Percentiles rank a stretch among this genome's conserved stretches.
Conservation (phyloP, 2,888 invertebrate genomes). For the Pyralis farinalis region DNA sequence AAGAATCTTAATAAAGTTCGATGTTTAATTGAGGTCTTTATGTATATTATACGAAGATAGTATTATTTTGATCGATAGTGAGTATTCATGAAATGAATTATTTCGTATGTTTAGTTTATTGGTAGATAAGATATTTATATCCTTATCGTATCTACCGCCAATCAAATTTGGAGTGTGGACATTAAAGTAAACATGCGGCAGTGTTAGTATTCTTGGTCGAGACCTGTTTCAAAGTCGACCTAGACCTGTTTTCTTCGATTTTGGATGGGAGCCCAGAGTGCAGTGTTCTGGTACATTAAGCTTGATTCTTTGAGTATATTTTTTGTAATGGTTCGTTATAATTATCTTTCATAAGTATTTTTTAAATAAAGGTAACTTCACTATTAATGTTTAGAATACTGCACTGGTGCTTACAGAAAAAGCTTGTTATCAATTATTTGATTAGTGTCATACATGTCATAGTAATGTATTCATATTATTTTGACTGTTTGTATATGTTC, state of each 20-base stretch:
- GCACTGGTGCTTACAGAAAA: too few species aligned
- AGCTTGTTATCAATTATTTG: too few species aligned
- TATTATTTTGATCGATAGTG: too few species aligned
- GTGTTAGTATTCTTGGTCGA: slow-evolving; percentile 21
- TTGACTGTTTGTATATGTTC: too few species aligned
- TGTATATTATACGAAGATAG: too few species aligned
- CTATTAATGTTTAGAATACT: too few species aligned
- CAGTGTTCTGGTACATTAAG: slow-evolving; percentile 40
- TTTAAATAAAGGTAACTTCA: too few species aligned
- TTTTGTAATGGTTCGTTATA: slow-evolving; percentile 27
- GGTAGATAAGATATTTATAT: slow-evolving; percentile 30
- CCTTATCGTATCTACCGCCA: slow-evolving; percentile 10
- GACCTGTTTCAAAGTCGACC: slow-evolving; percentile 38
- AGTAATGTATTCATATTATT: too few species aligned
- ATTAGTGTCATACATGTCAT: too few species aligned
- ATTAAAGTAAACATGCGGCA: slow-evolving; percentile 16
- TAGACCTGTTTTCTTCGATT: slow-evolving; percentile 56
- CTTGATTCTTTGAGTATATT: slow-evolving; percentile 34
- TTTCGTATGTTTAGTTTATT: slow-evolving; percentile 17
- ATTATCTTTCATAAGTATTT: slow-evolving; percentile 10
- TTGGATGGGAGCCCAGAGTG: slow-evolving; percentile 60
- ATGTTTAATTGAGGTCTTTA: too few species aligned
- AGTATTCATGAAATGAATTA: too few species aligned
- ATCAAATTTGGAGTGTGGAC: slow-evolving; percentile 3
- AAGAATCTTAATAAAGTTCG: too few species aligned